Base-by-base conservation (phyloP, 1,140 invertebrate species). In the Pteromalus puparum region DNA sequence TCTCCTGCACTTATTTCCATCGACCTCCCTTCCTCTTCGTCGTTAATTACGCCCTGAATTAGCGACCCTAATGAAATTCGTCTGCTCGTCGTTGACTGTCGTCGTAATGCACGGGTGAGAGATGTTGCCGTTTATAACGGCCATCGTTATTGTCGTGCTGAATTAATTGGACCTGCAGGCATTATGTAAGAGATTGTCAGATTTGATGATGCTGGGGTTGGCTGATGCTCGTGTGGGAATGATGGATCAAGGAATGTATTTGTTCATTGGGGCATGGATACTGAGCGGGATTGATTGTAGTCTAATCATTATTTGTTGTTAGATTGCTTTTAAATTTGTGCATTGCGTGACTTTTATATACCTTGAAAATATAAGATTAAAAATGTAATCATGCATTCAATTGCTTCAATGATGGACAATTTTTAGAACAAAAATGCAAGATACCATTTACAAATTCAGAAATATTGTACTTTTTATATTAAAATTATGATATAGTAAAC, bases 21-120 rank as follows among this genome's bases (percentile, higher is more conserved):
- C 18, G 68, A 30, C 26, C 15, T n/a, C 18, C 15, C 15, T 61
- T 18, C 53, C 24, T 70, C 30, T n/a, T 42, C 38, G 38, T 13
- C n/a, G 42, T 34, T 77, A 77, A 77, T 77, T 77, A 77, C 13
- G 42, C 46, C 75, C 75, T 77, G n/a, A 53, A 53, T 77, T 42
- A 53, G 46, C 75, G n/a, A 26, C 42, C 38, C 30, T 77, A 77
- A 77, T 77, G 75, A 77, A 77, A 77, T 74, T 42, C 72, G 53
- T n/a, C 21, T 21, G 53, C 18, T 61, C 53, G 53, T 61, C 46
- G 15, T 48, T 48, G 46, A 48, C 4, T 18, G 46, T 48, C 53
- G 21, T n/a, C 18, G 53, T 61, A 61, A 61, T 0, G 21, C 18
- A 61, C 53, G 46, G 15, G 21, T 2, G 48, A n/a, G 53, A n/a